Percentiles rank a stretch among this genome's conserved stretches.
phyloP scores from a whole-genome alignment of 2,888 invertebrate genomes.

The Neoitamus cyanurus region DNA sequence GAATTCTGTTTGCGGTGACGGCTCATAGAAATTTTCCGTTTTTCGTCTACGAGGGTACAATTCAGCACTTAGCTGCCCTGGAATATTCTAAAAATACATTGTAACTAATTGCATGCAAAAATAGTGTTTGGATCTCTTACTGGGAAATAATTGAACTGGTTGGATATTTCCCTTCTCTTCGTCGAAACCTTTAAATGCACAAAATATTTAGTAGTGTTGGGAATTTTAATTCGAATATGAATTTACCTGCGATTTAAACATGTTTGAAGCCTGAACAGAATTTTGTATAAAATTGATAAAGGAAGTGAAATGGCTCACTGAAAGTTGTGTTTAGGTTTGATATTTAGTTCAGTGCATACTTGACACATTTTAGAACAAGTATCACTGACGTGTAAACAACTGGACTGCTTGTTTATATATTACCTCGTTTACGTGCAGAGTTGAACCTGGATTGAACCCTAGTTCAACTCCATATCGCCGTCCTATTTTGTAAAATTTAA shows the following conservation, averaged over 20 bases:
- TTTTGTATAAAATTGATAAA: neutral
- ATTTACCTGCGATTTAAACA: slow-evolving; percentile 19
- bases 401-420: neutral
- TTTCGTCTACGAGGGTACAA: slow-evolving; percentile 58
- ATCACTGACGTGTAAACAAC: neutral
- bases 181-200: neutral
- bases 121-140: neutral
- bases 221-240: neutral
- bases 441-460: too few relatives aligned
- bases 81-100: neutral
- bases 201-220: neutral
- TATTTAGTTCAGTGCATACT: neutral
- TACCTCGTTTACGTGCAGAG: too few relatives aligned
- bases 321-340: neutral
- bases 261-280: neutral
- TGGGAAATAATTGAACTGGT: neutral
- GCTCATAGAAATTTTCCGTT: slow-evolving; percentile 56
- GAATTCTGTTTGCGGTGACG: slow-evolving; percentile 56
- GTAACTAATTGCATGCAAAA: neutral
- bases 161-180: neutral
- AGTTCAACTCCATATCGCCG: too few relatives aligned
- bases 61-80: slow-evolving; percentile 51
- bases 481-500: too few relatives aligned
- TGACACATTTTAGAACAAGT: neutral
- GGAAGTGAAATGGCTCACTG: neutral